A percentile compares a stretch with the other conserved stretches of the same genome.
phyloP scores from a whole-genome alignment of 2,888 invertebrate genomes.

The Caenorhabditis auriculariae region DNA sequence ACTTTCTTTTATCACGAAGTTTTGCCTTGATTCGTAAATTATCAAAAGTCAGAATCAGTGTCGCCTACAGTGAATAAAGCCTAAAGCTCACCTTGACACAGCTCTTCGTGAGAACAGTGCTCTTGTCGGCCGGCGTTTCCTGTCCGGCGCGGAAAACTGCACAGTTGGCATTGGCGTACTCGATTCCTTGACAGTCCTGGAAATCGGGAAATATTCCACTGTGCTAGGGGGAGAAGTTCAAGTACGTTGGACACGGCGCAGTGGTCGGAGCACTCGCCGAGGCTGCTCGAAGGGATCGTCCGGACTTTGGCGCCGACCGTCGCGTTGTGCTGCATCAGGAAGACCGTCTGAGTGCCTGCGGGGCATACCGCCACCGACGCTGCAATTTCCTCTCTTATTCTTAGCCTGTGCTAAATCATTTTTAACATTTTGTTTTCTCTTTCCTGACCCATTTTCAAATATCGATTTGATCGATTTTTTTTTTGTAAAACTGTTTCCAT shows the following conservation, averaged over 20 bases:
- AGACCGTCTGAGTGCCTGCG: slow-evolving; percentile 50
- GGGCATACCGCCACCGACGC: slow-evolving; percentile 46
- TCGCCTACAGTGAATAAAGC: too few species aligned
- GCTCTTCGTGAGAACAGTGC: slow-evolving; percentile 47
- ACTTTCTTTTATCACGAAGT: too few species aligned
- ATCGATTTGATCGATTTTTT: too few species aligned
- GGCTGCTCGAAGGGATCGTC: slow-evolving; percentile 43
- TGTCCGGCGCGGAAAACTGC: slow-evolving; percentile 41
- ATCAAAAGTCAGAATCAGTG: too few species aligned
- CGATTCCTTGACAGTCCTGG: slow-evolving; percentile 58
- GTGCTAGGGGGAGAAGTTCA: too few species aligned
- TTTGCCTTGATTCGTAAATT: too few species aligned
- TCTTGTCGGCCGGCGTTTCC: slow-evolving; percentile 21
- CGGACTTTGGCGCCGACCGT: slow-evolving; percentile 49
- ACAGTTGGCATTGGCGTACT: slow-evolving; percentile 50
- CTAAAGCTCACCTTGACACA: slow-evolving; percentile 51
- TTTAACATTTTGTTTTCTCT: too few species aligned
- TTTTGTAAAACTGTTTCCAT: too few species aligned
- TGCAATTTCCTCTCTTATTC: too few species aligned
- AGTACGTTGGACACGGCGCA: slow-evolving; percentile 47
- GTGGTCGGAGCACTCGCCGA: slow-evolving; percentile 59
- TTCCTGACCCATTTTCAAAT: too few species aligned
- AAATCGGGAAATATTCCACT: slow-evolving; percentile 10
- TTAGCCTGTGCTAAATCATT: too few species aligned
- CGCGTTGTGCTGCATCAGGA: slow-evolving; percentile 59